Percentiles rank a stretch among this genome's conserved stretches.
phyloP scores from a whole-genome alignment of 2,888 invertebrate genomes.

The Lamproptera curius region DNA sequence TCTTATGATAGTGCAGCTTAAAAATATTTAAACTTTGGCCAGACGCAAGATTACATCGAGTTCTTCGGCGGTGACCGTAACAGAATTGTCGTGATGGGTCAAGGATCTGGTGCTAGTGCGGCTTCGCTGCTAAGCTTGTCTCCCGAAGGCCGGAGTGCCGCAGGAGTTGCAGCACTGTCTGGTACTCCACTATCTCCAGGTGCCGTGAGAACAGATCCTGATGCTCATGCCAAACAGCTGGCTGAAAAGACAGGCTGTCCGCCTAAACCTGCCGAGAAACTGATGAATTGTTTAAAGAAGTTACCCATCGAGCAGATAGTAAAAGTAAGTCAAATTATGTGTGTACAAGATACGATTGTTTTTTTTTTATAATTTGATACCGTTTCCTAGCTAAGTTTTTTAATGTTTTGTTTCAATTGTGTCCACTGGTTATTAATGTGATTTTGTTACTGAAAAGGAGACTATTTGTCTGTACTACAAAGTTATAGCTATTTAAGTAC shows the following conservation, averaged over 20 bases:
- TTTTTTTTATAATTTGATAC: too few relatives aligned
- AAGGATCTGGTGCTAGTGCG: constrained; percentile 87
- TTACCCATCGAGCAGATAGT: constrained; percentile 63
- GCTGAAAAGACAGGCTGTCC: constrained; percentile 82
- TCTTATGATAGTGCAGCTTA: too few relatives aligned
- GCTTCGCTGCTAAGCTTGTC: constrained; percentile 84
- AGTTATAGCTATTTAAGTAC: too few relatives aligned
- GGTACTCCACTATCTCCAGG: constrained; percentile 86
- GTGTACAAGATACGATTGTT: too few relatives aligned
- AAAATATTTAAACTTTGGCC: too few relatives aligned
- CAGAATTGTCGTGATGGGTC: constrained; percentile 85
- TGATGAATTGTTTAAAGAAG: constrained; percentile 82
- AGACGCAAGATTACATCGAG: constrained; percentile 82
- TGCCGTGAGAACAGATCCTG: constrained; percentile 81
- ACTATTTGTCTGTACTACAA: too few relatives aligned
- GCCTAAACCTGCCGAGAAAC: constrained; percentile 73
- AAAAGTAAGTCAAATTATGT: too few relatives aligned
- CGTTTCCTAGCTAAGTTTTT: too few relatives aligned
- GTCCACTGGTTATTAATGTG: too few relatives aligned
- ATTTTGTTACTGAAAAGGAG: too few relatives aligned
- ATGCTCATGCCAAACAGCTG: constrained; percentile 78
- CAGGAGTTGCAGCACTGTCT: constrained; percentile 85
- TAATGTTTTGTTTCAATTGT: too few relatives aligned
- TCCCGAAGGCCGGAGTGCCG: constrained; percentile 77
- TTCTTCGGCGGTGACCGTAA: constrained; percentile 88